Evolutionary conservation across 2,888 invertebrate genomes (phyloP), one percentile per base, ranked within the genome.

Genomic region (Hypsopygia costalis): DNA sequence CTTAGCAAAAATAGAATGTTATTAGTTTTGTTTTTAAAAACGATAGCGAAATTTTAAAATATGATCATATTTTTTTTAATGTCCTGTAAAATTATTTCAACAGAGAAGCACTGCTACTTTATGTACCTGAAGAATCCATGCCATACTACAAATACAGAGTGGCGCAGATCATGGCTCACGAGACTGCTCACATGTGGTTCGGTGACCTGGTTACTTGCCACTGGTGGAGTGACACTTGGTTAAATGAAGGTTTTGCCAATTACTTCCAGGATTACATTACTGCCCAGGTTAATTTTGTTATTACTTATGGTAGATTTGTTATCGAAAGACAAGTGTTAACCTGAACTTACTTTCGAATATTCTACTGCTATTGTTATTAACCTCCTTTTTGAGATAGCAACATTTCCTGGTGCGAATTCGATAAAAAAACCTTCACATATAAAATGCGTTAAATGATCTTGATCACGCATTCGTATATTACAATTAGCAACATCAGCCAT

Each of bases 171-270:
- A 62, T 93, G 1, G 92, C 94, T 0, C 97, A 97, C 62, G 97
- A 97, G 71, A 85, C 95, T 34, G 92, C 94, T 0, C 97, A 97
- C 67, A 94, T 93, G 90, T 95, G 95, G 95, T 95, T 95, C 52
- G 95, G 95, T 1, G 92, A 95, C 67, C 81, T 93, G 25, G 92
- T 95, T 1, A 94, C 94, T 0, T 92, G 93, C 40, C 90, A 92
- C 45, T 94, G 94, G 94, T 95, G 95, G 95, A 90, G 92, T 44
- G 90, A 92, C 53, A 90, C 93, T 0, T 95, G 94, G 93, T 73
- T 94, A 0, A 94, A 93, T 60, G 94, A 94, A 65, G 94, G 92
- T 0, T 94, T 94, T 50, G 94, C 94, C 0, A 91, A 90, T 52
- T 92, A 92, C 71, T 92, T 94, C 68, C 93, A 96, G 69, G 95